Evolutionary conservation across 2,113 vertebrate species (phyloP).

Genomic region (Odobenus rosmarus): DNA sequence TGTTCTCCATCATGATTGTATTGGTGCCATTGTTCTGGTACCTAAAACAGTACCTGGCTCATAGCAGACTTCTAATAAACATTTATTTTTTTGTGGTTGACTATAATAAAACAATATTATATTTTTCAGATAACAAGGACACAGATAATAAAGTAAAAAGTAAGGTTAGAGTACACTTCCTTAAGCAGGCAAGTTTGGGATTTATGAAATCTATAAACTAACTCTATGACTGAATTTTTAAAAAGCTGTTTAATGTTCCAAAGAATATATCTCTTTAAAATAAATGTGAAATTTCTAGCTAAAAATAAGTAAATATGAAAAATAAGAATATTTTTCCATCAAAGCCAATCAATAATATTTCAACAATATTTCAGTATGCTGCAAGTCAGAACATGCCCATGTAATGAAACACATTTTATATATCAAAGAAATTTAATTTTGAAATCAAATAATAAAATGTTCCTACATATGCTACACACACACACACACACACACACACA

Average conservation of each 20-base stretch:
- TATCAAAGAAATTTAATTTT: slow-evolving; percentile 17
- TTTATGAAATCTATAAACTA: slow-evolving; percentile 21
- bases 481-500: not conserved
- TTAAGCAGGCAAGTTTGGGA: not conserved
- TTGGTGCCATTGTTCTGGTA: not conserved
- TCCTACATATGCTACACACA: not conserved
- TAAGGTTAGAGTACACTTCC: not conserved
- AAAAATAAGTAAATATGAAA: not conserved
- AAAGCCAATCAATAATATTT: not conserved
- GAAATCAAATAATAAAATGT: not conserved
- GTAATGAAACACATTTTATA: not conserved
- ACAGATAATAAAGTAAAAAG: not conserved
- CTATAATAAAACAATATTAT: not conserved
- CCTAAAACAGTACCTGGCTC: not conserved
- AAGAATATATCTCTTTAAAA: not conserved
- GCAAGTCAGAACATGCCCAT: not conserved
- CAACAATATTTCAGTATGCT: not conserved
- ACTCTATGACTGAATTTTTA: not conserved
- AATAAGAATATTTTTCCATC: not conserved
- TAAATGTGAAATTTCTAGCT: not conserved
- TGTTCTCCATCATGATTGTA: not conserved
- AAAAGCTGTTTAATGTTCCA: not conserved
- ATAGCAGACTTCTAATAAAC: not conserved
- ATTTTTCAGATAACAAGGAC: not conserved
- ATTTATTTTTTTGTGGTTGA: not conserved